These are phyloP conservation scores for Zaprionus ornatus DNA, from an alignment of 1,140 invertebrate genomes.

Conservation along the genomic window DNA sequence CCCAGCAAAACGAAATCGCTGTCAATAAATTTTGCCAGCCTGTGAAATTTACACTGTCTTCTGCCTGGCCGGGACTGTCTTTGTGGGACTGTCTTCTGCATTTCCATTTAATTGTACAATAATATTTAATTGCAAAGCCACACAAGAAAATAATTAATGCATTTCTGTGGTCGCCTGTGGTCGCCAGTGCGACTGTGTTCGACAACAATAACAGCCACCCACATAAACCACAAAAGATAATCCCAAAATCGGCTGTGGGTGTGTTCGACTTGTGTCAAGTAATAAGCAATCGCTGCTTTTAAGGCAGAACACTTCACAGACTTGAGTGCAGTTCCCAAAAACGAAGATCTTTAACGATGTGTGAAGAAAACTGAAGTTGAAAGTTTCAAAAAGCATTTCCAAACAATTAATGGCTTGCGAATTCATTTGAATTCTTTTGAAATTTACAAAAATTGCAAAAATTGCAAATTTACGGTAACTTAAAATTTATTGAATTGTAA, in stretches of 20 bases:
- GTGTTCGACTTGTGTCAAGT: constrained; percentile 48
- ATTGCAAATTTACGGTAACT: no score
- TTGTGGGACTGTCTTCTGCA: constrained; percentile 58
- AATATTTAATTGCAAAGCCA: constrained; percentile 76
- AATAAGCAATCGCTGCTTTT: constrained; percentile 53
- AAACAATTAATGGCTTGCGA: neutral
- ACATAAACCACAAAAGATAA: constrained; percentile 46
- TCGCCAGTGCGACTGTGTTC: neutral
- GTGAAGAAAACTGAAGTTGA: constrained; percentile 17
- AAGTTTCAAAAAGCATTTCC: neutral
- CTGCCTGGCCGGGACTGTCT: constrained; percentile 25
- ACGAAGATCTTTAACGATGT: constrained; percentile 53
- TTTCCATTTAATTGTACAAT: constrained; percentile 75
- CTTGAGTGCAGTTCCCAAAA: constrained; percentile 55
- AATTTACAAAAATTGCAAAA: neutral
- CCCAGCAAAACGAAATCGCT: constrained; percentile 55
- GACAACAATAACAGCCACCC: constrained; percentile 27
- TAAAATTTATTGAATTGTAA: no score
- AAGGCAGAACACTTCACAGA: constrained; percentile 21
- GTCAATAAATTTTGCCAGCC: constrained; percentile 59
- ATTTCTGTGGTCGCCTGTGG: constrained; percentile 18
- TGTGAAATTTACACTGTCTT: constrained; percentile 53
- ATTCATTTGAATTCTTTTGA: neutral
- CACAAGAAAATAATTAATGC: constrained; percentile 64
- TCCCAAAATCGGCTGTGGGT: constrained; percentile 53